Evolutionary conservation across 2,888 invertebrate species (phyloP).

Genomic region (Phymatocera aterrima): DNA sequence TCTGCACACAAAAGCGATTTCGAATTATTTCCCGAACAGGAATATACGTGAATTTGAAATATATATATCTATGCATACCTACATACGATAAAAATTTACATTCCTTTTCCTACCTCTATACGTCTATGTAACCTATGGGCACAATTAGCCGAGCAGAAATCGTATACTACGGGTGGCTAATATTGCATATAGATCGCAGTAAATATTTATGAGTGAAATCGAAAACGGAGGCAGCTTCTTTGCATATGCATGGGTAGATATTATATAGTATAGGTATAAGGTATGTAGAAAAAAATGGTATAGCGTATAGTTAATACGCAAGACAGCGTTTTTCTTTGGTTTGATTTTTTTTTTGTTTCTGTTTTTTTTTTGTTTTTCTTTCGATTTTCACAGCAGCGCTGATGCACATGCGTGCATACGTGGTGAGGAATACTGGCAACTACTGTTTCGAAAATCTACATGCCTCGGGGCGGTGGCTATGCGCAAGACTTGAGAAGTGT

Average conservation of each 20-base stretch:
- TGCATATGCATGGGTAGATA: slow-evolving; percentile 4
- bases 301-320: too few relatives aligned
- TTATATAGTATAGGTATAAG: neutral
- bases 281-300: too few relatives aligned
- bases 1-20: too few relatives aligned
- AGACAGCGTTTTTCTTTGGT: too few relatives aligned
- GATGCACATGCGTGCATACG: slow-evolving; percentile 6
- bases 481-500: neutral
- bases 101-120: neutral
- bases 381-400: neutral
- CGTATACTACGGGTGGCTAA: neutral
- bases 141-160: neutral
- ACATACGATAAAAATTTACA: too few relatives aligned
- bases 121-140: neutral
- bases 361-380: neutral
- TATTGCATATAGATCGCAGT: neutral
- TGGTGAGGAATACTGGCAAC: neutral
- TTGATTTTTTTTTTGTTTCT: neutral
- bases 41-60: too few relatives aligned
- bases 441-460: slow-evolving; percentile 38
- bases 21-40: too few relatives aligned
- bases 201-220: slow-evolving; percentile 19
- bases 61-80: too few relatives aligned
- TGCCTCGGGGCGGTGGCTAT: slow-evolving; percentile 11
- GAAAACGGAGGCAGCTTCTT: slow-evolving; percentile 23